These are phyloP conservation scores for Mirounga angustirostris DNA, from an alignment of 2,113 vertebrate species.

Conservation along the genomic window DNA sequence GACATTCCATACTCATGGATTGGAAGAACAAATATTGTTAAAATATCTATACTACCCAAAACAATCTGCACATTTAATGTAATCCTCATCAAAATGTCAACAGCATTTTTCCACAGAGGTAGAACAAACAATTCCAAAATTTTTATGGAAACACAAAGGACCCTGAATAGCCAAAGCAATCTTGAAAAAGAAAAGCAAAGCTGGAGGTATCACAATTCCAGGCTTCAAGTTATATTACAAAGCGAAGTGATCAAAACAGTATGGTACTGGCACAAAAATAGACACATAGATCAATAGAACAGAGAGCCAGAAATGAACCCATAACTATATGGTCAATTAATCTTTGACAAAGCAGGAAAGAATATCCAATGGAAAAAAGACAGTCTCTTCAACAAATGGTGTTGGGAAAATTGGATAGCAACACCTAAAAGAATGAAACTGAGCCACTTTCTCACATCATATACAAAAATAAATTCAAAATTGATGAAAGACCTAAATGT, in stretches of 20 bases:
- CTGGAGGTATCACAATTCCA: background rate
- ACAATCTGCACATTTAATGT: background rate
- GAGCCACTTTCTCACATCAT: background rate
- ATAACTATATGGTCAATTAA: background rate
- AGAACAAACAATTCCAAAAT: background rate
- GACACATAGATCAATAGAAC: background rate
- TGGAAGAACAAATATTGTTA: background rate
- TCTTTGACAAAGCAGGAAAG: background rate
- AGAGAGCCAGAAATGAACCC: background rate
- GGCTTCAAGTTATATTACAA: background rate
- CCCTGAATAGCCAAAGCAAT: background rate
- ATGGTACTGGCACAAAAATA: background rate
- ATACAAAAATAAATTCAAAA: background rate
- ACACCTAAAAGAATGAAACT: background rate
- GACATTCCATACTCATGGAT: background rate
- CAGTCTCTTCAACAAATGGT: background rate
- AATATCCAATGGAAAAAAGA: background rate
- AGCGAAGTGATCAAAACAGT: background rate
- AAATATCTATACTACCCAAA: background rate
- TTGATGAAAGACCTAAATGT: background rate
- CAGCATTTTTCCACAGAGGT: background rate
- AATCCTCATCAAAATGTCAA: background rate
- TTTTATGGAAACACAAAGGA: background rate
- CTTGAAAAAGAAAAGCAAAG: background rate
- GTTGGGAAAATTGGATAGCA: background rate